These are phyloP conservation scores for Formicarius rufipectus DNA, from an alignment of 2,113 vertebrate species.

Conservation along the genomic window DNA sequence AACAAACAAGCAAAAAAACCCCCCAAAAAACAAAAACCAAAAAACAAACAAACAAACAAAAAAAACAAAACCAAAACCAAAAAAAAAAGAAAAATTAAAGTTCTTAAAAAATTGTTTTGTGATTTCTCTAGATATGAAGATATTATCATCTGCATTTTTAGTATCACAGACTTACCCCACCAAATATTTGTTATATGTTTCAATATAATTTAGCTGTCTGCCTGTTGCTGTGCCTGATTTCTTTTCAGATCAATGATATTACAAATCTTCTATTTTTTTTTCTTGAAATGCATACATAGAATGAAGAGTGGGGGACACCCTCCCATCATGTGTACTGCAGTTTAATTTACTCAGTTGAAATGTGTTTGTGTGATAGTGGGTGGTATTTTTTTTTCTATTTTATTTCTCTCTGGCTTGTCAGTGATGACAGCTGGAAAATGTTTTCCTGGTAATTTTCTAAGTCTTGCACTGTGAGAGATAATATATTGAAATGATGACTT, in stretches of 20 bases:
- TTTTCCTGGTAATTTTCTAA: background rate
- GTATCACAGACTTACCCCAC: background rate
- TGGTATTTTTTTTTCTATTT: background rate
- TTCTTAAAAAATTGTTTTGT: background rate
- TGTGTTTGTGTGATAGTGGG: background rate
- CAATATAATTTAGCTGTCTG: background rate
- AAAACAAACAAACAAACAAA: too few relatives aligned
- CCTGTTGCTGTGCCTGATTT: background rate
- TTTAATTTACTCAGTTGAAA: background rate
- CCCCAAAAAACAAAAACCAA: fast-evolving
- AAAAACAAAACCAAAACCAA: fast-evolving
- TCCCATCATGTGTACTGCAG: background rate
- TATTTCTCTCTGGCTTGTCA: background rate
- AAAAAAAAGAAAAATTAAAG: fast-evolving
- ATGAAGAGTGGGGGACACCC: background rate
- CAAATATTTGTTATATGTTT: background rate
- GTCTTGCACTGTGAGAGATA: background rate
- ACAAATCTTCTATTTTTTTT: background rate
- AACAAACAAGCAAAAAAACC: too few relatives aligned
- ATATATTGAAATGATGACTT: background rate
- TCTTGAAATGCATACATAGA: background rate
- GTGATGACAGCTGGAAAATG: background rate
- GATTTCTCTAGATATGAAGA: background rate
- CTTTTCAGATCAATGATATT: background rate
- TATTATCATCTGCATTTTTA: background rate